Base-by-base conservation (phyloP, 2,113 vertebrate genomes). In the Bothrops jararaca region DNA sequence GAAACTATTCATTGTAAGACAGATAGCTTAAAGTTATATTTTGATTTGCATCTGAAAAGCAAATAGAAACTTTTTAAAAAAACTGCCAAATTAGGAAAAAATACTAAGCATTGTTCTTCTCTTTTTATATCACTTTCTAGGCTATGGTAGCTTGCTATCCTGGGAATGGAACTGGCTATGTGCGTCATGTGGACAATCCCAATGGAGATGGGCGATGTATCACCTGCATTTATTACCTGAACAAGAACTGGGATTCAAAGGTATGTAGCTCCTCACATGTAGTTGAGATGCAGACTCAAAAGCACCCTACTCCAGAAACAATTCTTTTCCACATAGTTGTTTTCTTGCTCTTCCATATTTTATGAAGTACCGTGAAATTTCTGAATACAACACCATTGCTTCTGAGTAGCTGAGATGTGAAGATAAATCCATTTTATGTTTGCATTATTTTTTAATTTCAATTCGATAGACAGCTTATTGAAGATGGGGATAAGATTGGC, bases 91-190 rank as follows among this genome's bases (percentile, higher is more conserved):
- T 29, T 64, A 74, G 48, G 3, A 86, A 89, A 91, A 48, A 22
- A 91, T 57, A 74, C 86, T 50, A 20, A 50, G 29, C 10, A 2
- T n/a, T 50, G 88, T 57, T 57, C 48, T n/a, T 94, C 74, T 95
- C 26, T 96, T 12, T 91, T 0, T 92, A n/a, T 93, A 42, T 97
- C 96, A 23, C 95, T 13, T 4, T 29, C 8, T 93, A 99, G 98
- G 98, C 98, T 58, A 99, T 99, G 98, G 97, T 99, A 0, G 98
- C 98, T 92, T 99, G 98, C 94, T 99, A 99, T 93, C 98, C 98
- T 89, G 98, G 98, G 91, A 98, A 98, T 91, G 98, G 98, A 94
- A 97, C 98, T 10, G 98, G 98, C 15, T 99, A 99, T 22, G 98
- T 99, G 93, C 98, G 98, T 91, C 98, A 99, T 0, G 98, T 99